A percentile compares a stretch with the other conserved stretches of the same genome.
These are phyloP conservation scores for Brachirus orientalis DNA, from an alignment of 2,113 vertebrate species.

Conservation along the genomic window DNA sequence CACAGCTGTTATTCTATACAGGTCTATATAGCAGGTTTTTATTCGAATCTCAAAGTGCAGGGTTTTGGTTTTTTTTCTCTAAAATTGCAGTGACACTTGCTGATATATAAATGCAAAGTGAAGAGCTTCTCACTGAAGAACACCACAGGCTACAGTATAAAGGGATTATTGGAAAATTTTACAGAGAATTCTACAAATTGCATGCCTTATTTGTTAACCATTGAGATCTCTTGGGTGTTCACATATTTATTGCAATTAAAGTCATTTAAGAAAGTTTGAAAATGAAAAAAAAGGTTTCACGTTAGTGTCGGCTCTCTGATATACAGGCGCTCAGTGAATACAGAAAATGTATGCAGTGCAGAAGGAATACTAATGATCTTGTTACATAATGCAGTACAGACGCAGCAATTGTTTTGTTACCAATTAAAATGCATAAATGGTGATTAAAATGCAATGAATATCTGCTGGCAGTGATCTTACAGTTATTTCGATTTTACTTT, in stretches of 20 bases:
- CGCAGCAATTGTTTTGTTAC: slow-evolving; percentile 15
- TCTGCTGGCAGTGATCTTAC: slow-evolving; percentile 11
- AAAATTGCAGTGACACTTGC: slow-evolving; percentile 35
- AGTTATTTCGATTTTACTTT: slow-evolving; percentile 17
- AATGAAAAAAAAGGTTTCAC: neutral
- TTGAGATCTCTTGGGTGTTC: slow-evolving; percentile 29
- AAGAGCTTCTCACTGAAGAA: slow-evolving; percentile 42
- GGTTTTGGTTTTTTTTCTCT: neutral
- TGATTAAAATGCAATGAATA: slow-evolving; percentile 20
- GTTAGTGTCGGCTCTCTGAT: slow-evolving; percentile 13
- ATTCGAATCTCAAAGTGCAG: too few species aligned
- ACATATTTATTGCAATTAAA: slow-evolving; percentile 26
- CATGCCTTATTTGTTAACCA: slow-evolving; percentile 35
- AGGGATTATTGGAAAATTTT: slow-evolving; percentile 59
- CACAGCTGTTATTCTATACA: slow-evolving; percentile 36
- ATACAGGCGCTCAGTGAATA: slow-evolving; percentile 9
- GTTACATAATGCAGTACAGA: slow-evolving; percentile 13
- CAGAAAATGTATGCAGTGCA: slow-evolving; percentile 4
- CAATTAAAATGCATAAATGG: slow-evolving; percentile 20
- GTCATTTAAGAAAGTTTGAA: slow-evolving; percentile 35
- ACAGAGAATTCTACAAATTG: slow-evolving; percentile 48
- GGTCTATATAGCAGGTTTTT: slow-evolving; percentile 37
- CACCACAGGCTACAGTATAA: slow-evolving; percentile 50
- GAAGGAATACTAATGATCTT: slow-evolving; percentile 16
- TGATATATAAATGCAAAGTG: slow-evolving; percentile 54